phyloP scores from a whole-genome alignment of 2,797 vertebrate genomes.

The Chelon auratus region DNA sequence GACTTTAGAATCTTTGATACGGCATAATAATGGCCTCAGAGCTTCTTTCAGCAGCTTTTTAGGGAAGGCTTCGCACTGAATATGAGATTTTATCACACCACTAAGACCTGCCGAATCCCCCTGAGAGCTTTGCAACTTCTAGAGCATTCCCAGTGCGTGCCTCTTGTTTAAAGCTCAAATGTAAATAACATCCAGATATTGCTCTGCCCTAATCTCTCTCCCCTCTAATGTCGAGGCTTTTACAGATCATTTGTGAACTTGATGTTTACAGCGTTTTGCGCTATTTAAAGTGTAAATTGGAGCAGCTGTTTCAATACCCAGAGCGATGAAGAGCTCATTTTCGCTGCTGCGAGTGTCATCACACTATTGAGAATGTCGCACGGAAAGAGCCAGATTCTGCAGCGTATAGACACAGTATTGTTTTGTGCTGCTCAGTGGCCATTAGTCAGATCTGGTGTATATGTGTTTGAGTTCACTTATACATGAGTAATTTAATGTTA shows the following conservation, averaged over 20 bases:
- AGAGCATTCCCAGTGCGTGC: constrained; percentile 15
- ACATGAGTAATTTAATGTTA: not conserved
- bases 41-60: constrained; percentile 37
- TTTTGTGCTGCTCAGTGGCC: constrained; percentile 8
- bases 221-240: constrained; percentile 36
- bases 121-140: constrained; percentile 20
- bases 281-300: constrained; percentile 77
- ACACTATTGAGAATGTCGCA: constrained; percentile 31
- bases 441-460: not conserved
- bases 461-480: not conserved
- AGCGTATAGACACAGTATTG: constrained; percentile 12
- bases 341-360: constrained; percentile 58
- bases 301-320: constrained; percentile 74
- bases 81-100: constrained; percentile 21
- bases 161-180: constrained; percentile 43
- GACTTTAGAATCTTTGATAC: constrained; percentile 36
- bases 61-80: constrained; percentile 9
- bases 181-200: constrained; percentile 50
- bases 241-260: constrained; percentile 60
- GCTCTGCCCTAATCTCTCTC: constrained; percentile 36
- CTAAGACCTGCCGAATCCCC: constrained; percentile 15
- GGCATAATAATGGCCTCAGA: constrained; percentile 42
- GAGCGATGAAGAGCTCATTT: constrained; percentile 67
- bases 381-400: constrained; percentile 31
- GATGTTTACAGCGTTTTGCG: constrained; percentile 68